phyloP scores from a whole-genome alignment of 2,888 invertebrate species.

The Neuroscelio doddi region DNA sequence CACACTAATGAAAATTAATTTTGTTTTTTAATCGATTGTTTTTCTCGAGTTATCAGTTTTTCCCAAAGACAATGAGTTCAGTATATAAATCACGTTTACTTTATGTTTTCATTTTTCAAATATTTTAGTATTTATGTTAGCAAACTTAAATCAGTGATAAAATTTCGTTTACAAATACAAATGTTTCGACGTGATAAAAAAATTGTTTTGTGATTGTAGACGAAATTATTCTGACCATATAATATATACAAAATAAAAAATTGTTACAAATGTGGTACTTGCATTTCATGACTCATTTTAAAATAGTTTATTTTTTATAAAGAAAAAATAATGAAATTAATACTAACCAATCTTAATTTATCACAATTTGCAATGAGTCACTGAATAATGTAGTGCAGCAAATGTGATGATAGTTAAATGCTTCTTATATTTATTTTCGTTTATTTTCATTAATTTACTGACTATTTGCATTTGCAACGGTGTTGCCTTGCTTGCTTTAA shows the following conservation, averaged over 20 bases:
- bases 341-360: neutral
- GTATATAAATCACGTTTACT: neutral
- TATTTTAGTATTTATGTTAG: neutral
- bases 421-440: conserved; percentile 51
- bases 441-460: conserved; percentile 38
- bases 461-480: conserved; percentile 53
- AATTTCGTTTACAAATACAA: neutral
- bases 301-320: neutral
- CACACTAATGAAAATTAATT: conserved; percentile 59
- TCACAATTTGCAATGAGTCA: conserved; percentile 15
- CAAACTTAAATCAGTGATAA: neutral
- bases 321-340: neutral
- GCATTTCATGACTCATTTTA: conserved; percentile 1
- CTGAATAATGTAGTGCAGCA: conserved; percentile 21
- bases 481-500: conserved; percentile 66
- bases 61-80: neutral
- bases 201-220: no score
- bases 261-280: no score
- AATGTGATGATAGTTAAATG: conserved; percentile 40
- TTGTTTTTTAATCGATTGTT: conserved; percentile 27
- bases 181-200: neutral
- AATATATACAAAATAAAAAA: no score
- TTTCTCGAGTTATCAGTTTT: neutral
- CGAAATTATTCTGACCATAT: no score
- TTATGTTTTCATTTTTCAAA: neutral